Evolutionary conservation across 2,113 vertebrate species (phyloP).

Genomic region (Malurus melanocephalus): DNA sequence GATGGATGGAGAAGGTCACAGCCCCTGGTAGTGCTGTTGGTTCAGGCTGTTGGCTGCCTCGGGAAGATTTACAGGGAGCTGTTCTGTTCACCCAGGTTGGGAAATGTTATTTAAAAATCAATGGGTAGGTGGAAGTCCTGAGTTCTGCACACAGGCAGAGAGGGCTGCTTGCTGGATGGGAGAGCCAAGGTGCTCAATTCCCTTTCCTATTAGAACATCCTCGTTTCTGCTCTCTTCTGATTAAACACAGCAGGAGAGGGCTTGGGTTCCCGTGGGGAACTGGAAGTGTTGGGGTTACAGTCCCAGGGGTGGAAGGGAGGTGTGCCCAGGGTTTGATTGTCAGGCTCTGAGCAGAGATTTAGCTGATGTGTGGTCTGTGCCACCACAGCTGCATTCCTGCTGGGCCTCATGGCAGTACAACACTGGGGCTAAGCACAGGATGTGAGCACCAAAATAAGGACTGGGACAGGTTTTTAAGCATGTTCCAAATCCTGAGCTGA

Average conservation of each 20-base stretch:
- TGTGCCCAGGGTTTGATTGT: background rate
- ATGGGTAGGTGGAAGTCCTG: background rate
- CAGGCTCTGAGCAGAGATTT: background rate
- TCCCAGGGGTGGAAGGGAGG: background rate
- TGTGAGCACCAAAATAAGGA: background rate
- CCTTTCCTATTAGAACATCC: background rate
- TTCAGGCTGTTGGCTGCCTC: background rate
- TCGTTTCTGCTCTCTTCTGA: background rate
- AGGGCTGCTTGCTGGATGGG: background rate
- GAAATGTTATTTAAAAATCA: slow-evolving; percentile 59
- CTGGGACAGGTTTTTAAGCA: accelerated
- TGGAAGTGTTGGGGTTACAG: background rate
- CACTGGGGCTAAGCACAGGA: accelerated
- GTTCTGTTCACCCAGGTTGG: background rate
- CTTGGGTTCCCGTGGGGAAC: accelerated
- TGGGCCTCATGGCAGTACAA: accelerated
- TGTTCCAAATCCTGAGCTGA: background rate
- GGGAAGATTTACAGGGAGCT: slow-evolving; percentile 34
- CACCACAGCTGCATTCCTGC: background rate
- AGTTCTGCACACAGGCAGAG: background rate
- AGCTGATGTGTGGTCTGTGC: background rate
- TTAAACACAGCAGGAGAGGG: background rate
- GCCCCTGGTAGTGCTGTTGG: background rate
- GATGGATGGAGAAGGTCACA: slow-evolving; percentile 47
- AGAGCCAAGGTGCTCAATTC: background rate